phyloP scores from a whole-genome alignment of 1,140 invertebrate genomes.

The Bilobella aurantiaca region DNA sequence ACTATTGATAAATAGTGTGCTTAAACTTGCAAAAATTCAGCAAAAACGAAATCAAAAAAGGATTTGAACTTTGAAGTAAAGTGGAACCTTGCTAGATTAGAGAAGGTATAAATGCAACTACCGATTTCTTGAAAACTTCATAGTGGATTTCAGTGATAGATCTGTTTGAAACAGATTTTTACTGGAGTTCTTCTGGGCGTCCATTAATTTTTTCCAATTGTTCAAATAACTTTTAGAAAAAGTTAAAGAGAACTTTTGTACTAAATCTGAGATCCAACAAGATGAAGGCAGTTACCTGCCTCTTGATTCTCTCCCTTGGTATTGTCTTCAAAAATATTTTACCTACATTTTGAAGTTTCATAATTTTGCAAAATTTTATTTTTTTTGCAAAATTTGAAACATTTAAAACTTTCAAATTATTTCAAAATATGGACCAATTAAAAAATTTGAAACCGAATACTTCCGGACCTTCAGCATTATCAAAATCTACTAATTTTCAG shows the following conservation, averaged over 20 bases:
- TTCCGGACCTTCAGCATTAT: not conserved
- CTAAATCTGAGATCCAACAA: not conserved
- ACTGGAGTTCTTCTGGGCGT: not conserved
- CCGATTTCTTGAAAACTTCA: too few species aligned
- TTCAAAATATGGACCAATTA: too few species aligned
- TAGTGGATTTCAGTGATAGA: constrained; percentile 5
- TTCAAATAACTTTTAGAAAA: not conserved
- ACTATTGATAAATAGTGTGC: too few species aligned
- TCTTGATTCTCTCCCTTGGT: constrained; percentile 1
- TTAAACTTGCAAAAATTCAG: too few species aligned
- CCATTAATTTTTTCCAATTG: not conserved
- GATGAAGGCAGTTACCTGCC: constrained; percentile 2
- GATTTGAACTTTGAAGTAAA: too few species aligned
- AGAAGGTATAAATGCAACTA: too few species aligned
- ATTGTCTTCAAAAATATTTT: not conserved
- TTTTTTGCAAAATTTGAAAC: too few species aligned
- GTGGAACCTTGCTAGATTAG: too few species aligned
- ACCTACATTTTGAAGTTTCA: not conserved
- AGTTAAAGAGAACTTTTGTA: not conserved
- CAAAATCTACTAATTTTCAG: not conserved
- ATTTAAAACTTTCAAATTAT: too few species aligned
- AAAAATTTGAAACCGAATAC: too few species aligned
- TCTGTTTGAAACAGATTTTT: constrained; percentile 6
- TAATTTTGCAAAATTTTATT: not conserved
- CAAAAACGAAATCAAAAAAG: too few species aligned